Base-by-base conservation (phyloP, 2,888 invertebrate species). In the Sphaeridia pumilis region DNA sequence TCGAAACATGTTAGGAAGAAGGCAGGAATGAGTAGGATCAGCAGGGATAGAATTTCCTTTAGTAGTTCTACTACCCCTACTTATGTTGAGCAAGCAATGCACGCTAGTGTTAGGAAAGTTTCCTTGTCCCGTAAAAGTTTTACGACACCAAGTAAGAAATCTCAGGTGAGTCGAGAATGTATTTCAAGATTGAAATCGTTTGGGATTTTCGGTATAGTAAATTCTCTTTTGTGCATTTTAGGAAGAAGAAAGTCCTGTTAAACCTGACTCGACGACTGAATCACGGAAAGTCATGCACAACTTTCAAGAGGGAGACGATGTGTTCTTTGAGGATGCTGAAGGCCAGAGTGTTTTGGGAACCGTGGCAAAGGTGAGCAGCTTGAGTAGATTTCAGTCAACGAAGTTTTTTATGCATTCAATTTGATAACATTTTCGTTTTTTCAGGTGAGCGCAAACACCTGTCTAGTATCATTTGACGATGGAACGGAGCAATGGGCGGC, bases 241-340 rank as follows among this genome's bases (percentile, higher is more conserved):
- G 4, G 28, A 42, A 12, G 44, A 44, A 26, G 46, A 55, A 21
- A 56, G 52, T 46, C 58, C 58, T 10, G 55, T 53, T n/a, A 56
- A 56, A 38, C 58, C 59, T 20, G 61, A 61, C 41, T 61, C 63
- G 7, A 63, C 61, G 2, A 60, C 60, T 7, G 60, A 59, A 36
- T 57, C 61, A n/a, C 52, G 49, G 2, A 41, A 21, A 27, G 55
- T 55, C 17, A 34, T 41, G 10, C 49, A 43, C 26, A 55, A 57
- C 22, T 60, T 61, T 43, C 55, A 58, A 36, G 52, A 57, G 25
- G 64, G 63, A 4, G 64, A 64, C 14, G 63, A 63, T 52, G 64
- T 64, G 1, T 62, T 56, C 28, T 63, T 47, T 50, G 55, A 55
- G 24, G 58, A 54, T 27, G 60, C 60, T 5, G 52, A 56, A 22